Base-by-base conservation (phyloP, 2,888 invertebrate genomes). In the Hemistola chrysoprasaria region DNA sequence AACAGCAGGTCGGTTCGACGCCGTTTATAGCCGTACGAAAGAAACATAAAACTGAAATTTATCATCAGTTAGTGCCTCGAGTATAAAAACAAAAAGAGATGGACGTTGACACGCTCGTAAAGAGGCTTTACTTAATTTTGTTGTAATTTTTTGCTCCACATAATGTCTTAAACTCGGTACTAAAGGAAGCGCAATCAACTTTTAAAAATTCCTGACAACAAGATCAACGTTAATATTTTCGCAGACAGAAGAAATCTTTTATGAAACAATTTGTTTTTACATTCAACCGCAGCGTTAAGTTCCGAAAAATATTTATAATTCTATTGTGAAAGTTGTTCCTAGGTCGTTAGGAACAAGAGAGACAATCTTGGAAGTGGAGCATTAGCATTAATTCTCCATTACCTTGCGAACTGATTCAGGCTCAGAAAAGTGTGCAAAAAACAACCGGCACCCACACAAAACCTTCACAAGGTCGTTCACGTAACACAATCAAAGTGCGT, bases 1-100 rank as follows among this genome's bases (percentile, higher is more conserved):
- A 68, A 78, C 70, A 71, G 59, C 72, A 66, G 63, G 65, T 71
- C 58, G 63, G 58, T 65, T 69, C 67, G n/a, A 69, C 57, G 48
- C 53, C 59, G 61, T 55, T 39, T 49, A 65, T 59, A 47, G 46
- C 49, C 48, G 56, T 51, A 50, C 56, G 51, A 56, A 54, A 57
- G 57, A 58, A 56, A 51, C 63, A 58, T 70, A 61, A 68, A 71
- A 58, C 55, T 51, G 44, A 59, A 64, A 65, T 66, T 64, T 63
- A 66, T 68, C 52, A 59, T 47, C 56, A 37, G 16, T 32, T 36
- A 31, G 29, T 41, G 32, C 38, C 47, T 33, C 35, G 33, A 25
- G 39, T 24, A 20, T 34, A 25, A 48, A 43, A 47, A 56, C 44
- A 57, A 56, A 54, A 41, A 40, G 24, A 29, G 22, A 41, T 37